Conservation (phyloP, 2,888 invertebrate species). For the Epinotia brunnichana region DNA sequence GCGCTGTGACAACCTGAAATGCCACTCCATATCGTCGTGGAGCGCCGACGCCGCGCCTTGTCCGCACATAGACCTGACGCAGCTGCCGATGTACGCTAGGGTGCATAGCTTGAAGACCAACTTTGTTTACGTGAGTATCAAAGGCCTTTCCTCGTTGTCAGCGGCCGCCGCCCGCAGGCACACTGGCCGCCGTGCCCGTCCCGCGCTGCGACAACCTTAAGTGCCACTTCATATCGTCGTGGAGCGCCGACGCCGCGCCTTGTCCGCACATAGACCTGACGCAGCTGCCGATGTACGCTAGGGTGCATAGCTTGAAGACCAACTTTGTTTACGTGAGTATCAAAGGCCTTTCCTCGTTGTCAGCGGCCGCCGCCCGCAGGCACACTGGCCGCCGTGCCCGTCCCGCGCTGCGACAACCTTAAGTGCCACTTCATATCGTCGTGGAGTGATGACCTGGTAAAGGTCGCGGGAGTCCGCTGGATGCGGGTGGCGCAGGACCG, state of each 20-base stretch:
- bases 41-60: conserved; percentile 61
- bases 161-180: conserved; percentile 87
- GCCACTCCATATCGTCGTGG: conserved; percentile 84
- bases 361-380: conserved; percentile 88
- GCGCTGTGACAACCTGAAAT: conserved; percentile 87
- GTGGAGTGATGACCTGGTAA: conserved; percentile 69
- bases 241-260: conserved; percentile 61
- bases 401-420: conserved; percentile 89
- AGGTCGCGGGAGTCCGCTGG: too few species aligned
- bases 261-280: conserved; percentile 84
- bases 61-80: conserved; percentile 83
- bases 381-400: conserved; percentile 88
- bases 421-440: conserved; percentile 86
- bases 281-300: conserved; percentile 88
- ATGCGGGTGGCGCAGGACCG: too few species aligned
- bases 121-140: conserved; percentile 93
- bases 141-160: conserved; percentile 59
- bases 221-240: conserved; percentile 85
- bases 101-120: conserved; percentile 91
- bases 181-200: conserved; percentile 89
- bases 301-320: conserved; percentile 90
- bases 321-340: conserved; percentile 94
- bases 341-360: too few species aligned
- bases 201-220: conserved; percentile 89
- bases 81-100: conserved; percentile 89